Conservation (phyloP, 2,113 vertebrate genomes). For the Misgurnus anguillicaudatus region DNA sequence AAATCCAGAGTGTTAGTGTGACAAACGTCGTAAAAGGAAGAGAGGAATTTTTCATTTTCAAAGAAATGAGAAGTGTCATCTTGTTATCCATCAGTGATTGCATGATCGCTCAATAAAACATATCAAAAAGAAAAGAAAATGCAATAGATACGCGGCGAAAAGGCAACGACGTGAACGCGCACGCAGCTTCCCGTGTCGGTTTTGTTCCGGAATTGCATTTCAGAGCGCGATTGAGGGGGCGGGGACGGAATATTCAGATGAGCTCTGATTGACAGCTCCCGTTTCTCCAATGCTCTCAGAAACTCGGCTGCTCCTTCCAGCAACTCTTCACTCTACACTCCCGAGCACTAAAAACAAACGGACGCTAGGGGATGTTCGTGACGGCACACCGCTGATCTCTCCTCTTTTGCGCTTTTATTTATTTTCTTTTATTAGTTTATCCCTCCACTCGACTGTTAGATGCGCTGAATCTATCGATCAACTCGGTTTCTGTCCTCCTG, state of each 20-base stretch:
- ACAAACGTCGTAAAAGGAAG: background rate
- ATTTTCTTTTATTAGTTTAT: slow-evolving; percentile 64
- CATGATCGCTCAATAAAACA: background rate
- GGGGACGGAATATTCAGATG: slow-evolving; percentile 91
- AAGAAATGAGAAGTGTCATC: background rate
- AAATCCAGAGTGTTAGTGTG: too few species aligned
- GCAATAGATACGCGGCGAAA: slow-evolving; percentile 9
- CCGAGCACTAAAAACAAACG: slow-evolving; percentile 76
- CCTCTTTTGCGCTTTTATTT: slow-evolving; percentile 65
- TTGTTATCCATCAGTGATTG: background rate
- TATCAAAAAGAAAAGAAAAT: slow-evolving; percentile 8
- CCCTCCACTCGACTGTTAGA: slow-evolving; percentile 64
- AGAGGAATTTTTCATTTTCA: background rate
- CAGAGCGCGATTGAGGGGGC: slow-evolving; percentile 73
- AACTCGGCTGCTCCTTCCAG: slow-evolving; percentile 89
- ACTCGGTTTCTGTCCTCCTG: slow-evolving; percentile 55
- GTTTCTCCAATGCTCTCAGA: slow-evolving; percentile 88
- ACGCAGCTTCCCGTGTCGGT: slow-evolving; percentile 22
- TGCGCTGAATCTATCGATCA: slow-evolving; percentile 66
- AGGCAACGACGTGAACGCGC: background rate
- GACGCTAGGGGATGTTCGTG: slow-evolving; percentile 90
- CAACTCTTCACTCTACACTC: slow-evolving; percentile 85
- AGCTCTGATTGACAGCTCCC: slow-evolving; percentile 86
- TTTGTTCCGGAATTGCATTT: slow-evolving; percentile 69
- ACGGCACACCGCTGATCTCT: slow-evolving; percentile 77